Evolutionary conservation across 2,888 invertebrate genomes (phyloP), one percentile per base, ranked within the genome.

Genomic region (Agrotis ipsilon): DNA sequence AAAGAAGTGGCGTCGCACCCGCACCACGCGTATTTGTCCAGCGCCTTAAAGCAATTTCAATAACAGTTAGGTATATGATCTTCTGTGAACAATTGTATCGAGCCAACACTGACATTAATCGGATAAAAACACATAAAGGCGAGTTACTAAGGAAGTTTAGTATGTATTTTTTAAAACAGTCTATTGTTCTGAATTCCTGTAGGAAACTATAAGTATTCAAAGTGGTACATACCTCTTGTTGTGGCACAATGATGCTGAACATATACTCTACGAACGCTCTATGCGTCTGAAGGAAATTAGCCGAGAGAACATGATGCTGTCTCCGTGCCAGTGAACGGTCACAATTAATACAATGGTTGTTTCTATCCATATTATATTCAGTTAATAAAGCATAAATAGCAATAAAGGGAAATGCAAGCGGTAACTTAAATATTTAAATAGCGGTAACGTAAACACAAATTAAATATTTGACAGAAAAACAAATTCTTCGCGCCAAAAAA

Each of bases 181-280:
- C 52, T 52, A 24, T 52, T 52, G 24, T 52, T 52, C 24, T 52
- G 52, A 52, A 16, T 52, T 52, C 14, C 24, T 52, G 16, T 24
- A 52, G 52, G 52, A 21, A 52, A 52, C 16, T 52, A 52, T 52
- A 52, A 52, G 24, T 52, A 52, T 52, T 52, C 24, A 52, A 52
- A 49, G 52, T 52, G 52, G 16, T 52, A 52, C 52, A 52, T 27
- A 55, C 54, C 54, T 55, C 27, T 55, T 54, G 52, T 54, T 49
- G 51, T 21, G 27, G 54, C 27, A 24, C 54, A 54, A 27, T 54
- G 11, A 11, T 54, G 54, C 54, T 54, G 54, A 32, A 55, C 51
- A 51, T 51, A 21, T 5, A 51, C 51, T 51, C 51, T 7, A 51
- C 51, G 21, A 51, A 51, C 21, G 21, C 14, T 51, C 51, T 14